Base-by-base conservation (phyloP, 1,140 invertebrate genomes). In the Atta colombica region DNA sequence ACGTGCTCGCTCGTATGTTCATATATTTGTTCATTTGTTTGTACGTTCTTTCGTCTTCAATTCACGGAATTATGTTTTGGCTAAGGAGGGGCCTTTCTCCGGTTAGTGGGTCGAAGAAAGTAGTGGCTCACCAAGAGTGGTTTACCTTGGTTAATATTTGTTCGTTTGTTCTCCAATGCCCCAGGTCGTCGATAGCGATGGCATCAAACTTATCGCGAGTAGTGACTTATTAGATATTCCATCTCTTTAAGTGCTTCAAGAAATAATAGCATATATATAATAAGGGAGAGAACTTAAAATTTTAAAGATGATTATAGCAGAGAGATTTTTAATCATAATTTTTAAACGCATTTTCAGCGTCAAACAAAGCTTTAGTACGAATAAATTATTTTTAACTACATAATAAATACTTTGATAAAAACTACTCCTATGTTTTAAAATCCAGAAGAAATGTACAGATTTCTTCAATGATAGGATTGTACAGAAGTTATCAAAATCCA, bases 81-180 rank as follows among this genome's bases (percentile, higher is more conserved):
- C 86, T 86, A 87, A 90, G 87, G 69, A 87, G 87, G 80, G 69
- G 88, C 93, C 94, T 95, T 95, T 95, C 94, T 94, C 94, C 90
- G 92, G 92, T 94, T 94, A 94, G 94, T 95, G 86, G 94, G 94
- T 94, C 94, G 91, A 94, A 94, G 94, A 95, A 95, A 95, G 94
- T 95, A 93, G 93, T 92, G 86, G 82, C 85, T 45, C 39, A 45
- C 39, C 91, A 91, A 89, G 90, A 94, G 94, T 94, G 92, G 94
- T 94, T 95, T 90, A 88, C 94, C 94, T 95, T 95, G 94, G 93
- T 90, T 94, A 94, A 93, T 93, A 93, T 92, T 93, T 93, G 93
- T 91, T 88, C 88, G 49, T 31, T 75, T 71, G 3, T 68, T 80
- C 39, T 6, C 25, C 39, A 28, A 58, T 39, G 25, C 18, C 39